These are phyloP conservation scores for Aporophyla lueneburgensis DNA, from an alignment of 2,888 invertebrate species.

Conservation along the genomic window DNA sequence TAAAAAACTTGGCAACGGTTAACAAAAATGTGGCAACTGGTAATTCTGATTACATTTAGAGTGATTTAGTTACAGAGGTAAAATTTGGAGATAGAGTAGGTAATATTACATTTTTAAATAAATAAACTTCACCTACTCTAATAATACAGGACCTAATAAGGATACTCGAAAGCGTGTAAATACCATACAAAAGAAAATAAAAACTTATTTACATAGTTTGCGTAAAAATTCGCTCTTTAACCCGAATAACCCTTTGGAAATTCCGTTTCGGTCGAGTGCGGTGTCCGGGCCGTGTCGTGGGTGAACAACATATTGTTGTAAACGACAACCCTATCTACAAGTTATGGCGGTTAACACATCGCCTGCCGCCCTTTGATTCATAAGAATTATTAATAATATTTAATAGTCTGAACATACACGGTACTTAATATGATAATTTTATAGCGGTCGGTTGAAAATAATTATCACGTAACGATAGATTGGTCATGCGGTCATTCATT, in stretches of 20 bases:
- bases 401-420: constrained; percentile 61
- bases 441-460: constrained; percentile 59
- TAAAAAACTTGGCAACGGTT: neutral
- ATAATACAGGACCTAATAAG: neutral
- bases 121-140: neutral
- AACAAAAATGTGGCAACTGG: constrained; percentile 3
- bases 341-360: constrained; percentile 74
- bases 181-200: constrained; percentile 18
- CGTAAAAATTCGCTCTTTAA: constrained; percentile 36
- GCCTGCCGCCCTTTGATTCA: constrained; percentile 77
- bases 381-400: constrained; percentile 74
- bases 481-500: constrained; percentile 51
- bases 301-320: constrained; percentile 49
- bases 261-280: constrained; percentile 45
- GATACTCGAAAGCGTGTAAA: constrained; percentile 2
- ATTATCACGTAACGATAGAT: constrained; percentile 66
- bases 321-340: constrained; percentile 70
- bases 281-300: constrained; percentile 25
- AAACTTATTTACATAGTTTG: constrained; percentile 12
- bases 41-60: constrained; percentile 1
- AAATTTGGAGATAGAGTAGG: neutral
- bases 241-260: constrained; percentile 40
- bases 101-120: neutral
- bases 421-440: constrained; percentile 69
- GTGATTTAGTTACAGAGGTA: neutral